Evolutionary conservation across 2,888 invertebrate genomes (phyloP), one percentile per base, ranked within the genome.

Genomic region (Sympetrum striolatum): DNA sequence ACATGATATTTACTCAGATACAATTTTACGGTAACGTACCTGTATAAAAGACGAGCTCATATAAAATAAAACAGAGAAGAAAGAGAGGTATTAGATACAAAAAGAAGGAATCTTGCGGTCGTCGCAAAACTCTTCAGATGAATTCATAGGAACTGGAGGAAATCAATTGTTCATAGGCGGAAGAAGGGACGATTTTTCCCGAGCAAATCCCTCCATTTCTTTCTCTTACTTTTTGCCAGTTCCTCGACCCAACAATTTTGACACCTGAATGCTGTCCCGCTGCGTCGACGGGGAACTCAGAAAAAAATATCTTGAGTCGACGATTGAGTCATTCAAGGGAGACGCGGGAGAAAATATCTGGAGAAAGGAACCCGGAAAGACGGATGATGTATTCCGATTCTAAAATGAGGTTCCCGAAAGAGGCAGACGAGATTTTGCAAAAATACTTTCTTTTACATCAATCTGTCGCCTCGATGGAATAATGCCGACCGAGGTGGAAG

Each of bases 81-180:
- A 44, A 39, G 10, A 10, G 10, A 8, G 10, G 44, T 44, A 44
- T 44, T 44, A 6, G 6, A 44, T 6, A 44, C 6, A 44, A 2
- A 18, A 14, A 37, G 31, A 35, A 12, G 22, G 82, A 18, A 58
- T 1, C 35, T 35, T 25, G 44, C 44, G 44, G 44, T 44, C 44
- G 44, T 22, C 35, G 58, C 58, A n/a, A 35, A 58, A 12, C 35
- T 35, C 82, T 22, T 25, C 6, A 15, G 82, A 44, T 12, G 82
- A 82, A 25, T 53, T 6, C 35, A 35, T 35, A 81, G 39, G 39
- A 39, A 44, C 37, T 22, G n/a, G 44, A 39, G 39, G 82, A 82
- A 82, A 82, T 82, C 82, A 82, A 82, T 82, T 82, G 82, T 58
- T 58, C 82, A 22, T n/a, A 53, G 58, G 31, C 58, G 82, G 82